These are phyloP conservation scores for Clarias pachynema DNA, from an alignment of 2,797 vertebrate genomes.

Conservation along the genomic window DNA sequence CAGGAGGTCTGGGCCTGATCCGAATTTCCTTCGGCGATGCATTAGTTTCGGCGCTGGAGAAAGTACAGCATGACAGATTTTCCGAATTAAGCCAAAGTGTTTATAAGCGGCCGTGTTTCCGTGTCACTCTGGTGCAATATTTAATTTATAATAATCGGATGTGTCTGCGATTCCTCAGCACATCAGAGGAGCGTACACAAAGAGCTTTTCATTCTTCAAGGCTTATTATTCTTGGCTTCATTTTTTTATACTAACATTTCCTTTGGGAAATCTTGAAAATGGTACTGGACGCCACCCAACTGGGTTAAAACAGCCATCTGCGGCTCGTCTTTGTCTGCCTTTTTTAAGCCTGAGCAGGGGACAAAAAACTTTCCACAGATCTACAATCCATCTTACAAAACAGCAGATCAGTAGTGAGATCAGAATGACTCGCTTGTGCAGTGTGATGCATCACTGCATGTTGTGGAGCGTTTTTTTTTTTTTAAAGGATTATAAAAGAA, in stretches of 20 bases:
- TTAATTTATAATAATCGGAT: conserved; percentile 9
- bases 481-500: neutral
- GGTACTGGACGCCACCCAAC: conserved; percentile 44
- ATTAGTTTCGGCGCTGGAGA: conserved; percentile 10
- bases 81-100: conserved; percentile 33
- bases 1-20: neutral
- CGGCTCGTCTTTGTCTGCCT: conserved; percentile 47
- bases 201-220: conserved; percentile 13
- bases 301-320: conserved; percentile 50
- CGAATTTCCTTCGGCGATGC: neutral
- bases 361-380: conserved; percentile 18
- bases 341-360: conserved; percentile 10
- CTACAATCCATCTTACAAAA: conserved; percentile 21
- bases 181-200: conserved; percentile 6
- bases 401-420: neutral
- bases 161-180: conserved; percentile 22
- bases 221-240: conserved; percentile 34
- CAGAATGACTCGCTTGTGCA: neutral
- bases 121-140: conserved; percentile 25
- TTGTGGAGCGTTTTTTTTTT: neutral
- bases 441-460: neutral
- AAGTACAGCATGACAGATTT: conserved; percentile 24
- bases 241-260: conserved; percentile 37
- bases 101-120: conserved; percentile 20
- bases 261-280: conserved; percentile 30